phyloP scores from a whole-genome alignment of 1,140 invertebrate species.

The Leptonema lineaticorne region DNA sequence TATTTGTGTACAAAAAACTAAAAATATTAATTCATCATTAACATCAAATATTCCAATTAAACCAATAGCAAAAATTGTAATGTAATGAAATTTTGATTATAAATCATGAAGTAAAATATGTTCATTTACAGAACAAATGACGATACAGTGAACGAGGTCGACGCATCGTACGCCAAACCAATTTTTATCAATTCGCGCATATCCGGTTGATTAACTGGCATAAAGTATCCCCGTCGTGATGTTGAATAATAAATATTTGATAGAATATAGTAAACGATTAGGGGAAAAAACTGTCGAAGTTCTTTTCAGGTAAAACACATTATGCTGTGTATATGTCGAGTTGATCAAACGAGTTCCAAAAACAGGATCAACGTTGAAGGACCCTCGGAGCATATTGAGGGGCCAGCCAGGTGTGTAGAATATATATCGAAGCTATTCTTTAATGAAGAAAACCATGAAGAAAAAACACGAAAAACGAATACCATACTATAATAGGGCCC shows the following conservation, averaged over 20 bases:
- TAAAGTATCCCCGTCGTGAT: neutral
- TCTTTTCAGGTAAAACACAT: slow-evolving; percentile 16
- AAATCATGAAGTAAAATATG: no score
- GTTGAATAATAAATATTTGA: no score
- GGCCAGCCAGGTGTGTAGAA: neutral
- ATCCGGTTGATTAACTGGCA: no score
- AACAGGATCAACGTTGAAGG: slow-evolving; percentile 7
- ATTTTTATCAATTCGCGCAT: no score
- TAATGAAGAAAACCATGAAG: neutral
- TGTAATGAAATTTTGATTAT: no score
- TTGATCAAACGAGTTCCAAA: neutral
- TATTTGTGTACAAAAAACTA: no score
- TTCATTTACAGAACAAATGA: no score
- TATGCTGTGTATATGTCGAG: neutral
- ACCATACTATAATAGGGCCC: neutral
- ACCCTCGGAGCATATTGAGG: slow-evolving; percentile 2
- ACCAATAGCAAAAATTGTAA: no score
- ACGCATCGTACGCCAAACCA: no score
- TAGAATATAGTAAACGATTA: neutral
- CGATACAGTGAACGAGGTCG: no score
- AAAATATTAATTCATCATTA: no score
- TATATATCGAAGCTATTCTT: neutral
- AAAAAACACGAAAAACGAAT: neutral
- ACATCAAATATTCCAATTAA: no score
- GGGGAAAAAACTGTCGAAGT: neutral